Evolutionary conservation across 2,113 vertebrate genomes (phyloP), one percentile per base, ranked within the genome.

Genomic region (Cyanoramphus novaezelandiae): DNA sequence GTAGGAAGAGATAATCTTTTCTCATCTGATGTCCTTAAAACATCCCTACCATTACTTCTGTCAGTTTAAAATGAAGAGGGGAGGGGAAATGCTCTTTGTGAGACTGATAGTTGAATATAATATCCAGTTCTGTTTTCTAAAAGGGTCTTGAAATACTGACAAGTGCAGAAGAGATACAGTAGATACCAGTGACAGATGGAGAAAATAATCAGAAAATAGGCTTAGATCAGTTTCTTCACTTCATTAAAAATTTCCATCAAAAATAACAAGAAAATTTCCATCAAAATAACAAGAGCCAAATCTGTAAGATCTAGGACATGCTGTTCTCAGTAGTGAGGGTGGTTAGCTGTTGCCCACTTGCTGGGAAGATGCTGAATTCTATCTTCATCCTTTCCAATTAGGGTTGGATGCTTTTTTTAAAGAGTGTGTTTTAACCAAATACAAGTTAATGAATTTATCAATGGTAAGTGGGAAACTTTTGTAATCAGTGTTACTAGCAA

Each of bases 261-360:
- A n/a, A n/a, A n/a, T n/a, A n/a, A n/a, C n/a, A 75, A 86, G 84
- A 41, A 86, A 86, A 41, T 3, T 70, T 39, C 46, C 31, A 47
- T 88, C 50, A 21, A 63, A 87, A n/a, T 74, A 90, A 86, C 19
- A 47, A 69, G 70, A 94, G 39, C 82, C 68, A 75, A 81, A 88
- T 86, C 71, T 84, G 64, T 78, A 68, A 84, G 69, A 92, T 88
- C 72, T 81, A 60, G 88, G 92, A 95, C 95, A 37, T 70, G 33
- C 69, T 94, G 91, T 93, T 95, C 88, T 92, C 65, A 71, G 65
- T 33, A 86, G 46, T 50, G 43, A 88, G 72, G 59, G 68, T 75
- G 71, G 82, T 78, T 93, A 77, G 35, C 68, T 92, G 39, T 88
- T 95, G 87, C 78, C 75, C 85, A 63, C 47, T 50, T 77, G 24